Percentiles rank a stretch among this genome's conserved stretches.
phyloP scores from a whole-genome alignment of 2,113 vertebrate species.

The Pardalotus punctatus region DNA sequence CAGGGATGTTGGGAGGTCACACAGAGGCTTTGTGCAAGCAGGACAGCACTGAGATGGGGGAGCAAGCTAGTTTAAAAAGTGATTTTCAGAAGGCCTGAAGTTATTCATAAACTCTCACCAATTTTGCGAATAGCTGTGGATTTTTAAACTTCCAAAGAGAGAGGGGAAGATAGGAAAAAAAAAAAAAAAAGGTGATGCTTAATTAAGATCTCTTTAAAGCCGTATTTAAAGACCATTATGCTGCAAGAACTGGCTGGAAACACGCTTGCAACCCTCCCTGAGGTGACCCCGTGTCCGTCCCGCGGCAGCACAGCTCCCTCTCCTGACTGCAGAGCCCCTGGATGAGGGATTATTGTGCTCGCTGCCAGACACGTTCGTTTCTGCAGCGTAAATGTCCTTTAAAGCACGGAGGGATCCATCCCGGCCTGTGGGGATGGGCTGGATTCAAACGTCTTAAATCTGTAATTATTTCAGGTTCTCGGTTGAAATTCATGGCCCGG shows the following conservation, averaged over 20 bases:
- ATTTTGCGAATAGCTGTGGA: neutral
- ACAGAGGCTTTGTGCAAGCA: neutral
- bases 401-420: fast-evolving
- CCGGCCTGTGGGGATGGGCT: neutral
- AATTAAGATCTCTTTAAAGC: neutral
- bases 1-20: fast-evolving
- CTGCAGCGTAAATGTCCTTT: neutral
- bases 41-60: neutral
- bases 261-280: neutral
- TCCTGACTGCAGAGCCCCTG: neutral
- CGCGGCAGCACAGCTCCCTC: conserved; percentile 33
- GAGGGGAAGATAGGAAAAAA: neutral
- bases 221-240: neutral
- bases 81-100: neutral
- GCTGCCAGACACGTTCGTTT: fast-evolving
- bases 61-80: neutral
- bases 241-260: neutral
- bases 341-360: fast-evolving
- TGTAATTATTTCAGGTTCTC: neutral
- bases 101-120: neutral
- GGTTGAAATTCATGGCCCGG: neutral
- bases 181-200: neutral
- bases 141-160: neutral
- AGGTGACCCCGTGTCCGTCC: fast-evolving
- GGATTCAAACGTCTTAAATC: neutral